Evolutionary conservation across 2,888 invertebrate genomes (phyloP).

Genomic region (Amorpha juglandis): DNA sequence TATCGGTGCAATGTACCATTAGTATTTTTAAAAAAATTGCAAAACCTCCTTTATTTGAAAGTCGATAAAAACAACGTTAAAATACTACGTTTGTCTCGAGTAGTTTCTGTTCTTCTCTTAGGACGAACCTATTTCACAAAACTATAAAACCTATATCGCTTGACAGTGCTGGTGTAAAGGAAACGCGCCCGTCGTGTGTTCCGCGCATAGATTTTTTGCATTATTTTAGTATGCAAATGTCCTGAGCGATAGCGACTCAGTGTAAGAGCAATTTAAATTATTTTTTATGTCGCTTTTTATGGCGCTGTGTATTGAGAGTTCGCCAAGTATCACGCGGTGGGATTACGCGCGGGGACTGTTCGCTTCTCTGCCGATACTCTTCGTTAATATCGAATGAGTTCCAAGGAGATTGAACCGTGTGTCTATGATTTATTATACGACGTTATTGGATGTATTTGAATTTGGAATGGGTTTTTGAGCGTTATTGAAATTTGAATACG

Average conservation of each 20-base stretch:
- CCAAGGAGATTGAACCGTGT: slow-evolving; percentile 47
- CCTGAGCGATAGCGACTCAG: slow-evolving; percentile 76
- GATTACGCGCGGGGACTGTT: slow-evolving; percentile 57
- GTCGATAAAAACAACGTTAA: too few species aligned
- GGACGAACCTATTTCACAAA: too few species aligned
- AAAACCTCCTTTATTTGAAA: too few species aligned
- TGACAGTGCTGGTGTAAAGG: slow-evolving; percentile 49
- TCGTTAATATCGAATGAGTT: slow-evolving; percentile 75
- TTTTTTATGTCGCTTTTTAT: slow-evolving; percentile 79
- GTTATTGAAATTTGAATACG: slow-evolving; percentile 22
- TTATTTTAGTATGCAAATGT: slow-evolving; percentile 85
- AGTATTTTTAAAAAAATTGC: too few species aligned
- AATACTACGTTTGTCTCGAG: too few species aligned
- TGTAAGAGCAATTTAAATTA: slow-evolving; percentile 85
- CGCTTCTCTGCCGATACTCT: slow-evolving; percentile 51
- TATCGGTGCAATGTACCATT: too few species aligned
- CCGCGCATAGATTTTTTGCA: slow-evolving; percentile 83
- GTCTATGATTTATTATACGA: slow-evolving; percentile 23
- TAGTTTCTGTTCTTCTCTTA: too few species aligned
- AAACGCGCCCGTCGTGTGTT: slow-evolving; percentile 62
- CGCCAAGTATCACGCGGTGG: slow-evolving; percentile 62
- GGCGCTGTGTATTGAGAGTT: slow-evolving; percentile 78
- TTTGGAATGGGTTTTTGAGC: slow-evolving; percentile 25
- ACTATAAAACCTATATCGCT: too few species aligned
- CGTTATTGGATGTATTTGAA: slow-evolving; percentile 35